Base-by-base conservation (phyloP, 2,113 vertebrate genomes). In the Colossoma macropomum region DNA sequence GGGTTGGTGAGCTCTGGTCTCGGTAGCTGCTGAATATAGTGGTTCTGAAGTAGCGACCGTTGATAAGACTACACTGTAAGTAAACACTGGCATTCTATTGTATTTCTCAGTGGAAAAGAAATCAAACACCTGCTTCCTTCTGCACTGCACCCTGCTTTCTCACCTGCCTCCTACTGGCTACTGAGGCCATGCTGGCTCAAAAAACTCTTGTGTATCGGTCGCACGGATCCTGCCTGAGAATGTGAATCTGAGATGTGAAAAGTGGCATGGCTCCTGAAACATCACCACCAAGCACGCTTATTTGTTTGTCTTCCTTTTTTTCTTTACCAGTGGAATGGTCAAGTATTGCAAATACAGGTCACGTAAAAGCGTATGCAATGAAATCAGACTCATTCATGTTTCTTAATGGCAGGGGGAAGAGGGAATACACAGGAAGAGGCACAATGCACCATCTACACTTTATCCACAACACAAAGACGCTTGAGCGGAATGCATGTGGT, bases 401-500 rank as follows among this genome's bases (percentile, higher is more conserved):
- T 82, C 17, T 28, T 75, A 52, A 84, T 56, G 84, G 45, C 56
- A 66, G 25, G 65, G 25, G n/a, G 25, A 45, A 70, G 6, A 72
- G 50, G 62, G 19, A 63, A 41, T 12, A 6, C 11, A 72, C 25
- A 23, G 45, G 1, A 23, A 38, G 30, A 45, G 41, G 34, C 30
- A 63, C 23, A 25, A 77, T 77, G 66, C 54, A 76, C 28, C 62
- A 85, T 38, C 82, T 85, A 91, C 80, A 84, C 86, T 86, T 90
- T 82, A 72, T 59, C 41, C 60, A 91, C 87, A 81, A 93, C 92
- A 93, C 86, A 87, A 90, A 91, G 90, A 94, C 81, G 84, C 89
- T 87, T 83, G 62, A 32, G 60, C 28, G 27, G 83, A 60, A 52
- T 41, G 81, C 68, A 34, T 73, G 16, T 50, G 52, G 15, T 21